Evolutionary conservation across 2,797 vertebrate genomes (phyloP), one percentile per base, ranked within the genome.

Genomic region (Cottoperca gobio): DNA sequence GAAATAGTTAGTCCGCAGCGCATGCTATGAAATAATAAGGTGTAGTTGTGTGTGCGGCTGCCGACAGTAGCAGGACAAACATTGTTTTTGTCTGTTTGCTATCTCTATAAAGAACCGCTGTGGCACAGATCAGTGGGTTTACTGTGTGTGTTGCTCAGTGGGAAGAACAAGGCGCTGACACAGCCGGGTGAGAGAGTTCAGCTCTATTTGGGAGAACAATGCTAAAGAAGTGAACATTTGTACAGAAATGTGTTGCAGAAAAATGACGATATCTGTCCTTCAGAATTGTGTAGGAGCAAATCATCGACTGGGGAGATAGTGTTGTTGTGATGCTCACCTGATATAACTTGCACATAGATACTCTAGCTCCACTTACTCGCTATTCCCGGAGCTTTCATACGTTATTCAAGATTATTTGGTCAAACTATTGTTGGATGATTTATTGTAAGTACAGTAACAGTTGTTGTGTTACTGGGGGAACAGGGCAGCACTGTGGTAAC

Each of bases 11-110:
- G 78, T 74, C 73, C 40, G 16, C 14, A 61, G 83, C 86, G 85
- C 76, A 77, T 70, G 87, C 88, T 88, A 73, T 80, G 89, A 88
- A 89, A 91, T 90, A 91, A 92, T 91, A 91, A 90, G 87, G 88
- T 89, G 88, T 63, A 78, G 85, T 76, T 74, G 23, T 84, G 85
- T 85, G 83, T 67, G 81, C 57, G 58, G 71, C 79, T 79, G 60
- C 57, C 66, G 66, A 84, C 83, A 81, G 79, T n/a, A 74, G 83
- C 81, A 73, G 86, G 86, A 86, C 91, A 90, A 84, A 90, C 81
- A 71, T 82, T 55, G 83, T 81, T 88, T 89, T 70, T 86, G 88
- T 89, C 66, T 76, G 70, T 78, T 73, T 83, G 81, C 76, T n/a
- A 50, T 84, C 76, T 84, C 76, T 79, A 26, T 84, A 62, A 85